Conservation (phyloP, 2,888 invertebrate genomes). For the Ametastegia equiseti region DNA sequence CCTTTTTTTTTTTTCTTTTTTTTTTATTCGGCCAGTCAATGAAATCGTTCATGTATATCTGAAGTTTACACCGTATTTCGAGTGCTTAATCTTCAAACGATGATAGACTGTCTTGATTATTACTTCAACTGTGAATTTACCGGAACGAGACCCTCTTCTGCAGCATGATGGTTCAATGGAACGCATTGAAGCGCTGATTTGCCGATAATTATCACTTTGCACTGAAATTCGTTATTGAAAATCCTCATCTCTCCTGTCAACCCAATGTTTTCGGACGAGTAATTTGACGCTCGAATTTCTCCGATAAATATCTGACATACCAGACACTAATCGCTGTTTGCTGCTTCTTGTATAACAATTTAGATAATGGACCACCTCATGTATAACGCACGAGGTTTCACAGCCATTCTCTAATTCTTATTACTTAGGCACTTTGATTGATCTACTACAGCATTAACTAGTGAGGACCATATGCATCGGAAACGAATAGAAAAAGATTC, state of each 20-base stretch:
- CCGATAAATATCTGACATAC: neutral
- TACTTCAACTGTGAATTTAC: neutral
- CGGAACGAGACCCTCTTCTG: neutral
- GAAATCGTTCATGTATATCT: neutral
- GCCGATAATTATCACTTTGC: neutral
- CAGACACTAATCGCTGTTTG: slow-evolving; percentile 16
- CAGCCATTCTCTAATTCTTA: neutral
- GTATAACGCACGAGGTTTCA: neutral
- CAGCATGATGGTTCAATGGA: neutral
- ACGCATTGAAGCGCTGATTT: neutral
- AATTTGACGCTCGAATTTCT: neutral
- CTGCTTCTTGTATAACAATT: neutral
- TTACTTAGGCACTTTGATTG: neutral
- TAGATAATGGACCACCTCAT: neutral
- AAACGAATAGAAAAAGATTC: too few species aligned
- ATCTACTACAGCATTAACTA: too few species aligned
- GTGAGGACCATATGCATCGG: too few species aligned
- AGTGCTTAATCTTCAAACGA: neutral
- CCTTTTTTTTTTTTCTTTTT: neutral
- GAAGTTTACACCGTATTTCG: neutral
- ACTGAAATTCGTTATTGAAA: neutral
- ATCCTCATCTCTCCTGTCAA: neutral
- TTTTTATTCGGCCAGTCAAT: neutral
- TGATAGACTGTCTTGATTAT: neutral
- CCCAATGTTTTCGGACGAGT: neutral